Evolutionary conservation across 2,888 invertebrate genomes (phyloP), one percentile per base, ranked within the genome.

Genomic region (Cephus runcator): DNA sequence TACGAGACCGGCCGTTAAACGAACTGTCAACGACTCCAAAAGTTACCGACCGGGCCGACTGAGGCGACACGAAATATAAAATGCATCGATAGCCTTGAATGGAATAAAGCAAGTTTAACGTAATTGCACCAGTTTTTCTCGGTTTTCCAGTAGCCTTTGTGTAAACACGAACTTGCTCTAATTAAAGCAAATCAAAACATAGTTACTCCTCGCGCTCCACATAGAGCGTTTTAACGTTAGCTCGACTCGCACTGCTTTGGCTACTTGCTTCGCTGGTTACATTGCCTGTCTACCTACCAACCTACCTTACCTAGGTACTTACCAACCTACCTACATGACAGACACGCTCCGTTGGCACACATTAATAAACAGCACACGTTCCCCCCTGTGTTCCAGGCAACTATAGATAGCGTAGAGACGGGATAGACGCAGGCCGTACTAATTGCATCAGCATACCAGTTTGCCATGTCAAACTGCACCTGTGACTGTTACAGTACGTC

Each of bases 361-460:
- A 87, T 88, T 88, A 88, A 88, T 88, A 88, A 88, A 85, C 85
- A 79, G 84, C 82, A 80, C 34, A 83, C 83, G 80, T 76, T 69
- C 78, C 73, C 73, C 79, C 56, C 73, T 75, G 74, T 73, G 35
- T 73, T 35, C 75, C 74, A 11, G 56, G 69, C 69, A 56, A 69
- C 79, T 75, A 79, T 81, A 80, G 82, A 83, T 80, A 79, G 79
- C 73, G 80, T 79, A 79, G 76, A 78, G 77, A 80, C 84, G 77
- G 84, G 81, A 86, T 83, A 86, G 84, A 87, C 80, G 84, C 83
- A 83, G 81, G 81, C 79, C 77, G 83, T 85, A 83, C 88, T 89
- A 89, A 89, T 89, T 89, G 88, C 89, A 89, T 89, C 89, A 88
- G 86, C 89, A 88, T 89, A 88, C 89, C 87, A 87, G 87, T 86